Percentiles rank a stretch among this genome's conserved stretches.
phyloP scores from a whole-genome alignment of 2,797 vertebrate genomes.

The Tenualosa ilisha region DNA sequence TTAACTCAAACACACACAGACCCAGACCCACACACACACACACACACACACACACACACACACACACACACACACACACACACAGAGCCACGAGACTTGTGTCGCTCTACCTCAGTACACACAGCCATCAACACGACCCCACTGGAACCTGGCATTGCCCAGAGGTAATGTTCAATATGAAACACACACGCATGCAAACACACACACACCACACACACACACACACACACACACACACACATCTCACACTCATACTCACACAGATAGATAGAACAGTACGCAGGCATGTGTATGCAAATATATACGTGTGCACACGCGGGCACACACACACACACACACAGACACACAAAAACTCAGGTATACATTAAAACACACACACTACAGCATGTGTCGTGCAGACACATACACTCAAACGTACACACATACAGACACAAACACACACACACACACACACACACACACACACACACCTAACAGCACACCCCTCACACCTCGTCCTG shows the following conservation, averaged over 20 bases:
- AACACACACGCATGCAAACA: not conserved
- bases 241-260: no score
- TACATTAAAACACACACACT: not conserved
- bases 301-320: not conserved
- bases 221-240: no score
- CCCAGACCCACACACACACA: slow-evolving; percentile 54
- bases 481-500: not conserved
- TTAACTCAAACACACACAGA: slow-evolving; percentile 60
- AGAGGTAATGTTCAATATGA: not conserved
- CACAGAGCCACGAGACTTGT: not conserved
- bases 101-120: not conserved
- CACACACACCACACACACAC: not conserved
- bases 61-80: slow-evolving; percentile 16
- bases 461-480: slow-evolving; percentile 21
- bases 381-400: not conserved
- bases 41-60: slow-evolving; percentile 5
- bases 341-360: not conserved
- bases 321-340: not conserved
- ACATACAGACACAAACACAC: not conserved
- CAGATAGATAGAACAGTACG: not conserved
- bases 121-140: not conserved
- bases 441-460: not conserved
- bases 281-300: not conserved
- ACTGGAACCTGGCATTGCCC: slow-evolving; percentile 3
- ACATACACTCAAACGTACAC: not conserved